These are phyloP conservation scores for Xyliphius kryptos DNA, from an alignment of 2,113 vertebrate species.

Conservation along the genomic window DNA sequence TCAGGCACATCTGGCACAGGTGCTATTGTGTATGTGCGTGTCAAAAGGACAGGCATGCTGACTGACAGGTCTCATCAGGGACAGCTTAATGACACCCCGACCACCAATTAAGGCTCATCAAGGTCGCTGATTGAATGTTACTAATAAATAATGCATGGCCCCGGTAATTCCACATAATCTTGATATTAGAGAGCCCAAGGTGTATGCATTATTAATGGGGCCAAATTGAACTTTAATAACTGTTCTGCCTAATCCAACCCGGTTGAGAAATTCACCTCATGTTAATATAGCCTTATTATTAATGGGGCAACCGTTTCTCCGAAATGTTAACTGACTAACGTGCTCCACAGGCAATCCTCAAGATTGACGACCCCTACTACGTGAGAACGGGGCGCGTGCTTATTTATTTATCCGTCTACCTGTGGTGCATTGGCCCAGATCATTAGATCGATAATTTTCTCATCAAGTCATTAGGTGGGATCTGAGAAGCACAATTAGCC, in stretches of 20 bases:
- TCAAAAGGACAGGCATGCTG: slow-evolving; percentile 53
- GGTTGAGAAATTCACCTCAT: slow-evolving; percentile 73
- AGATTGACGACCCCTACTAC: slow-evolving; percentile 71
- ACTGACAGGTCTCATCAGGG: slow-evolving; percentile 74
- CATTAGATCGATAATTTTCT: slow-evolving; percentile 71
- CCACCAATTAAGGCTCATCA: slow-evolving; percentile 74
- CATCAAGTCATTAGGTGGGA: slow-evolving; percentile 67
- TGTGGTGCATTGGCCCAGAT: slow-evolving; percentile 63
- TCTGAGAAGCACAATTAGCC: slow-evolving; percentile 65
- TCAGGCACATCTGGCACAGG: no score
- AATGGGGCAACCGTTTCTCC: slow-evolving; percentile 67
- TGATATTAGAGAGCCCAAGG: slow-evolving; percentile 78
- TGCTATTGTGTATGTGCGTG: slow-evolving; percentile 32
- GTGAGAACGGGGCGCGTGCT: slow-evolving; percentile 44
- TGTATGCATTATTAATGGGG: slow-evolving; percentile 76
- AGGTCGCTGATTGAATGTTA: slow-evolving; percentile 72
- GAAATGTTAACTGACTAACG: slow-evolving; percentile 72
- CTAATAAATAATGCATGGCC: slow-evolving; percentile 75
- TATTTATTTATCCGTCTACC: slow-evolving; percentile 72
- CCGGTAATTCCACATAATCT: slow-evolving; percentile 76
- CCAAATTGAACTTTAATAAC: slow-evolving; percentile 80
- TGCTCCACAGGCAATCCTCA: slow-evolving; percentile 62
- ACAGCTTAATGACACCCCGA: slow-evolving; percentile 64
- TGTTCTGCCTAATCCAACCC: slow-evolving; percentile 67
- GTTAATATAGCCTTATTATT: slow-evolving; percentile 76